A percentile compares a stretch with the other conserved stretches of the same genome.
Conservation (phyloP, 1,140 invertebrate genomes). For the Dolichoris vasculosae region DNA sequence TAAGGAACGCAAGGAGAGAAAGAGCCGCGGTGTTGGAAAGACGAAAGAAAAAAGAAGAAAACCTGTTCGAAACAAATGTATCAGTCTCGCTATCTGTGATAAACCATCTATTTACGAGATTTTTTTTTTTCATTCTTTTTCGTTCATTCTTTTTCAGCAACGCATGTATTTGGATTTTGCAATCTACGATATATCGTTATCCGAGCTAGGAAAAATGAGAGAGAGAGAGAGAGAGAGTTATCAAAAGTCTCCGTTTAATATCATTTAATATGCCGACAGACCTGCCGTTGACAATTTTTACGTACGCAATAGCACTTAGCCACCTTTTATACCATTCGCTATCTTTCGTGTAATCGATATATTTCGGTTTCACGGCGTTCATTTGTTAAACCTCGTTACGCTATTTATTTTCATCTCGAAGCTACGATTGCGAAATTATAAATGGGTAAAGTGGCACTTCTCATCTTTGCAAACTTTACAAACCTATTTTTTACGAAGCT, state of each 20-base stretch:
- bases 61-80: conserved; percentile 49
- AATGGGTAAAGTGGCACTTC: not conserved
- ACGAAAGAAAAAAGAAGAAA: conserved; percentile 17
- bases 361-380: not conserved
- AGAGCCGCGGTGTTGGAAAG: not conserved
- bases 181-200: not conserved
- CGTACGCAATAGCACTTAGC: conserved; percentile 1
- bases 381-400: conserved; percentile 24
- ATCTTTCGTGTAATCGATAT: conserved; percentile 35
- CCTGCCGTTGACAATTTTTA: conserved; percentile 6
- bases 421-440: not conserved
- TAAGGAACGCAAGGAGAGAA: not conserved
- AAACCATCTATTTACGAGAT: conserved; percentile 32
- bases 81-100: conserved; percentile 33
- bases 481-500: not conserved
- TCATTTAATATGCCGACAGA: not conserved
- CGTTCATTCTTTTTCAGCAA: not conserved
- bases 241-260: not conserved
- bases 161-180: conserved; percentile 16
- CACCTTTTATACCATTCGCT: not conserved
- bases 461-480: not conserved
- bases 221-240: conserved; percentile 19
- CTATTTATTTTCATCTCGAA: conserved; percentile 11
- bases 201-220: conserved; percentile 5
- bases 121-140: too few species aligned